Evolutionary conservation across 2,797 vertebrate species (phyloP), one percentile per base, ranked within the genome.

Genomic region (Discoglossus pictus): DNA sequence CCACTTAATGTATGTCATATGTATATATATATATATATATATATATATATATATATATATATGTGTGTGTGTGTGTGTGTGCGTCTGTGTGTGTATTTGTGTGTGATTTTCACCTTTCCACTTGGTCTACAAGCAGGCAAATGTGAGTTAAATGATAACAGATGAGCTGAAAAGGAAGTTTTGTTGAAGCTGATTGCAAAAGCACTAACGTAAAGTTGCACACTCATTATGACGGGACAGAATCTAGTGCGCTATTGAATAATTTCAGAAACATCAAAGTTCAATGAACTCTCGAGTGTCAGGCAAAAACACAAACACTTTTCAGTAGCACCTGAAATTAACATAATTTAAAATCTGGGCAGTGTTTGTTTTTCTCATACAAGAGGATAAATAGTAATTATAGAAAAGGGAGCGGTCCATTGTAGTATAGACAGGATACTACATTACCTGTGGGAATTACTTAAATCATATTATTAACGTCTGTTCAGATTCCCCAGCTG

Each of bases 361-460:
- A 64, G 51, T 55, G 66, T 64, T 71, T 71, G 61, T 64, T 71
- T 51, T 63, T 38, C 36, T 64, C 61, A 25, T 61, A 50, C 24
- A 43, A 35, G 36, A 40, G 44, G 58, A 24, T 35, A 64, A 63
- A 63, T 53, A 64, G 55, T 64, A 58, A 71, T 71, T 71, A 71
- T 47, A 58, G 52, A 51, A 15, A 31, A 62, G 54, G 68, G 68
- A 58, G 68, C 38, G 68, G 36, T 1, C 36, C 52, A 58, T 71
- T 64, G 44, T 64, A 71, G 60, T 70, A 63, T 17, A 48, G 44
- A 43, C 25, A 64, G 62, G 31, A 51, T 62, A 70, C 34, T 36
- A 39, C 27, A 56, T 55, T 70, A 62, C 66, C 44, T n/a, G 20
- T 12, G 52, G 44, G 60, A 70, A 63, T 56, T 18, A 56, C 50